These are phyloP conservation scores for Hylaeus volcanicus DNA, from an alignment of 1,140 invertebrate genomes.

Conservation along the genomic window DNA sequence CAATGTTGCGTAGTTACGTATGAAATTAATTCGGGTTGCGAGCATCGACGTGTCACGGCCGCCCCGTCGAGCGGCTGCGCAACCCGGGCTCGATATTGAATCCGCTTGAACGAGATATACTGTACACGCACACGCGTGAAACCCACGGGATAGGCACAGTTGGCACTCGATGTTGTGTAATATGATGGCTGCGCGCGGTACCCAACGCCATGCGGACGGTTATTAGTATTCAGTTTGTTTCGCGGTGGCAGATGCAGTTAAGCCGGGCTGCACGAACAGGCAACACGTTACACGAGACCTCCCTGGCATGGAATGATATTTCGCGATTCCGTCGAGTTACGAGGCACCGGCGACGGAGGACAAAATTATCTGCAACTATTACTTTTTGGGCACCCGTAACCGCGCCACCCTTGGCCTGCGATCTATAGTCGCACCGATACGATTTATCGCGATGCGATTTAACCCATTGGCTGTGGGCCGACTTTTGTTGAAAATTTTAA, in stretches of 20 bases:
- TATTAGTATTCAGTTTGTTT: slow-evolving; percentile 75
- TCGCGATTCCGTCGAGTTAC: slow-evolving; percentile 39
- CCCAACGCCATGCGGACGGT: slow-evolving; percentile 38
- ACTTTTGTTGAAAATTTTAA: no score
- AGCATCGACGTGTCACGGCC: slow-evolving; percentile 26
- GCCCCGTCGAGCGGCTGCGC: background rate
- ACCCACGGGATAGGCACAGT: slow-evolving; percentile 46
- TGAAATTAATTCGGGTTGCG: slow-evolving; percentile 47
- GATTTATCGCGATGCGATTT: slow-evolving; percentile 25
- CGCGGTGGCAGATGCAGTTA: slow-evolving; percentile 71
- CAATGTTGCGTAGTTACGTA: slow-evolving; percentile 29
- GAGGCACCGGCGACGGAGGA: slow-evolving; percentile 7
- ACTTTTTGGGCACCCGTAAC: slow-evolving; percentile 18
- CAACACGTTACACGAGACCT: slow-evolving; percentile 49
- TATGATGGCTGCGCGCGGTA: slow-evolving; percentile 41
- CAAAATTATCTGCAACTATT: slow-evolving; percentile 54
- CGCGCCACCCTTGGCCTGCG: background rate
- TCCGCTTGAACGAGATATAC: slow-evolving; percentile 23
- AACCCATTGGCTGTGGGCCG: background rate
- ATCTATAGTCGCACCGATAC: background rate
- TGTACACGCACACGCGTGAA: slow-evolving; percentile 12
- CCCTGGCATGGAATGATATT: slow-evolving; percentile 55
- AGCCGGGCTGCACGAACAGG: slow-evolving; percentile 56
- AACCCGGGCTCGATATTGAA: slow-evolving; percentile 38
- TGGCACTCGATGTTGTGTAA: slow-evolving; percentile 60